phyloP scores from a whole-genome alignment of 2,888 invertebrate species.

The Oxyteleia sp. region DNA sequence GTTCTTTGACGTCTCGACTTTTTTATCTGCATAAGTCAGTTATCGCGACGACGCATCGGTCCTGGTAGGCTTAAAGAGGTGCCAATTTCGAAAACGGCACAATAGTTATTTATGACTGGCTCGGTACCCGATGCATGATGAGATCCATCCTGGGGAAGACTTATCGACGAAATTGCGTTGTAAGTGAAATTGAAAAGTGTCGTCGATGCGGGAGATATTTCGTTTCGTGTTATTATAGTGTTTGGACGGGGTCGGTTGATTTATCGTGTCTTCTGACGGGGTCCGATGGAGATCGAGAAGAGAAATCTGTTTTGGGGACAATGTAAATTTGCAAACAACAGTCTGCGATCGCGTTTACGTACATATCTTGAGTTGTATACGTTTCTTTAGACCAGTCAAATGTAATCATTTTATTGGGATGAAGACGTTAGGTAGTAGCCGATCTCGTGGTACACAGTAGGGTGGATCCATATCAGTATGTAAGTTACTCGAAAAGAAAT shows the following conservation, averaged over 20 bases:
- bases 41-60: constrained; percentile 35
- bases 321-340: constrained; percentile 52
- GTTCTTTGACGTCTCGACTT: constrained; percentile 45
- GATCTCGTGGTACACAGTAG: too few relatives aligned
- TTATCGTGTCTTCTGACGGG: too few relatives aligned
- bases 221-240: too few relatives aligned
- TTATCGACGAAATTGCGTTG: constrained; percentile 59
- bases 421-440: too few relatives aligned
- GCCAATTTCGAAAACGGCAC: constrained; percentile 63
- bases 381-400: too few relatives aligned
- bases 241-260: too few relatives aligned
- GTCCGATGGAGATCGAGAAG: constrained; percentile 50
- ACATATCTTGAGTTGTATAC: too few relatives aligned
- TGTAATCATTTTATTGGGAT: too few relatives aligned
- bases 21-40: constrained; percentile 52
- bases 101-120: constrained; percentile 52
- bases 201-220: constrained; percentile 55
- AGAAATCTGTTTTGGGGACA: constrained; percentile 52
- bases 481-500: too few relatives aligned
- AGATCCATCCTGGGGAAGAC: constrained; percentile 44
- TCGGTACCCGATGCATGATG: constrained; percentile 25
- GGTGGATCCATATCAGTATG: too few relatives aligned
- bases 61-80: constrained; percentile 38
- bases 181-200: constrained; percentile 64
- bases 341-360: not conserved